Evolutionary conservation across 2,888 invertebrate species (phyloP), one percentile per base, ranked within the genome.

Genomic region (Mechanitis messenoides): DNA sequence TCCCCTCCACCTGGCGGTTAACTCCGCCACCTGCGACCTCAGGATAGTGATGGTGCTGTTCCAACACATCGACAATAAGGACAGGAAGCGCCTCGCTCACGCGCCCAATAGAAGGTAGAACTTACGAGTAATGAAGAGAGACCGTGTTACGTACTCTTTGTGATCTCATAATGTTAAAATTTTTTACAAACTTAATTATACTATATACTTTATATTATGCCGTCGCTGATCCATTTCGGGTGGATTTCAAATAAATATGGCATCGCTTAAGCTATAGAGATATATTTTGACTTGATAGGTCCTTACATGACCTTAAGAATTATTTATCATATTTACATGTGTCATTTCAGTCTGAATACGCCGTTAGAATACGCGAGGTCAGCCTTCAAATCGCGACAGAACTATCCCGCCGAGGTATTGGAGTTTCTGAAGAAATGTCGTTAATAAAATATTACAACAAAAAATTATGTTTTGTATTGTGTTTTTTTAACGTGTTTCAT

Each of bases 381-480:
- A 0, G 87, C 87, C 0, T 71, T 76, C 4, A 84, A 81, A 20
- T 83, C 87, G 0, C 70, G 83, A 4, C 77, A 76, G 4, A 78
- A 82, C 56, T 87, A 85, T 64, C 86, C 87, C 0, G 69, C 70
- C 2, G 84, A 89, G 70, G 85, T 89, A 0, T 53, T 88, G 9
- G 85, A 88, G 1, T 89, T 90, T 64, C 74, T 90, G 38, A 86
- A 86, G 67, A 88, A 88, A 69, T 87, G 87, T 64, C 86, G 87
- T 65, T 87, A 59, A 59, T 31, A 5, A 47, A 20, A 11, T 42
- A 11, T 9, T 3, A 42, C 9, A 35, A 42, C 42, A 1, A 9
- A 9, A 42, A 9, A 11, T 5, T 42, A 38, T 42, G 42, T 7
- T 42, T 9, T 42, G 6, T 9, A 6, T 42, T 20, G 20, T 20